These are phyloP conservation scores for Crotalus horridus DNA, from an alignment of 2,113 vertebrate species.

Conservation along the genomic window DNA sequence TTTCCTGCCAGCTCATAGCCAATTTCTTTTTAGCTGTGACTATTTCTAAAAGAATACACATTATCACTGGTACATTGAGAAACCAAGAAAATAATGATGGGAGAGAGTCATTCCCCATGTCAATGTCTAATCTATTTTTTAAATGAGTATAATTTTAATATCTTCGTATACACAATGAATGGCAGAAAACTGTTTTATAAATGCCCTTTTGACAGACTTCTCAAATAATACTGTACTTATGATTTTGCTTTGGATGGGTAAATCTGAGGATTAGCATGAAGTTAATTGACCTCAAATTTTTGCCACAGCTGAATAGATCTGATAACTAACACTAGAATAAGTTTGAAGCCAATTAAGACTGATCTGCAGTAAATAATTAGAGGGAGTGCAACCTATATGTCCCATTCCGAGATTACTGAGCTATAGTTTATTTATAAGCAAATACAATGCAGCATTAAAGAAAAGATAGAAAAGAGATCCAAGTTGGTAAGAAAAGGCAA, in stretches of 20 bases:
- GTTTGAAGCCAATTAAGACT: constrained; percentile 3
- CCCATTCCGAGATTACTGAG: constrained; percentile 1
- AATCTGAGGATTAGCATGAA: background rate
- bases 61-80: background rate
- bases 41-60: background rate
- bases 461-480: background rate
- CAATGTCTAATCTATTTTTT: background rate
- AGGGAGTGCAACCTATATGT: background rate
- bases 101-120: background rate
- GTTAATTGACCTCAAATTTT: background rate
- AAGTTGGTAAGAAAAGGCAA: constrained; percentile 10
- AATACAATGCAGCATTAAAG: background rate
- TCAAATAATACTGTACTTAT: background rate
- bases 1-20: background rate
- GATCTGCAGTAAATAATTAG: background rate
- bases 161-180: background rate
- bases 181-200: background rate
- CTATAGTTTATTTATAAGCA: constrained; percentile 26
- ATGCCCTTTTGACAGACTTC: background rate
- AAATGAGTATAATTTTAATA: background rate
- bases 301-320: background rate
- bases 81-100: background rate
- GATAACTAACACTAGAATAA: constrained; percentile 12
- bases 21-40: background rate
- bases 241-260: background rate